phyloP scores from a whole-genome alignment of 35 echinoderm and acorn worm species.

The Anneissia japonica region DNA sequence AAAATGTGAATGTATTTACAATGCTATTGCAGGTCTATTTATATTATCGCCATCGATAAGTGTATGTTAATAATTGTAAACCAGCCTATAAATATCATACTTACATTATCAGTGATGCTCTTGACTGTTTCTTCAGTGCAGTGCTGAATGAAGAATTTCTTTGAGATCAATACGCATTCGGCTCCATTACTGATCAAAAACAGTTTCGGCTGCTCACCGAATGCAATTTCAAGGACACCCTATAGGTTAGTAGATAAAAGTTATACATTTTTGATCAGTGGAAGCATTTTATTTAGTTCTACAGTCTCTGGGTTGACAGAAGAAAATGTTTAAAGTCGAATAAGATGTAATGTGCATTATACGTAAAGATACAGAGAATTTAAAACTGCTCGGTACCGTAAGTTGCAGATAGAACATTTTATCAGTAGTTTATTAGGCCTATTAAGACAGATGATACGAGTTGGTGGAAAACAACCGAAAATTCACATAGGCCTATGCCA shows the following conservation, averaged over 20 bases:
- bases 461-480: too few species aligned
- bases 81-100: not conserved
- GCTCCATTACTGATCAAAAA: conserved; percentile 87
- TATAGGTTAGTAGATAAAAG: conserved; percentile 12
- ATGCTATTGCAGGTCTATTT: too few species aligned
- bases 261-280: not conserved
- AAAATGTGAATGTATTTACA: too few species aligned
- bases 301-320: not conserved
- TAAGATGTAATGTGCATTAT: too few species aligned
- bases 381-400: too few species aligned
- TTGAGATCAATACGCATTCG: conserved; percentile 76
- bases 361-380: too few species aligned
- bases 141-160: conserved; percentile 82
- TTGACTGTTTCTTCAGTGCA: conserved; percentile 54
- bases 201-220: conserved; percentile 69
- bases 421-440: too few species aligned
- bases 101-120: conserved; percentile 61
- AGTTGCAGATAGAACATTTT: too few species aligned
- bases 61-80: too few species aligned
- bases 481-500: too few species aligned
- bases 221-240: conserved; percentile 86
- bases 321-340: not conserved
- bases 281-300: not conserved
- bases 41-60: too few species aligned
- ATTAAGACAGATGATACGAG: too few species aligned